Evolutionary conservation across 1,140 invertebrate genomes (phyloP), one percentile per base, ranked within the genome.

Genomic region (Apis cerana): DNA sequence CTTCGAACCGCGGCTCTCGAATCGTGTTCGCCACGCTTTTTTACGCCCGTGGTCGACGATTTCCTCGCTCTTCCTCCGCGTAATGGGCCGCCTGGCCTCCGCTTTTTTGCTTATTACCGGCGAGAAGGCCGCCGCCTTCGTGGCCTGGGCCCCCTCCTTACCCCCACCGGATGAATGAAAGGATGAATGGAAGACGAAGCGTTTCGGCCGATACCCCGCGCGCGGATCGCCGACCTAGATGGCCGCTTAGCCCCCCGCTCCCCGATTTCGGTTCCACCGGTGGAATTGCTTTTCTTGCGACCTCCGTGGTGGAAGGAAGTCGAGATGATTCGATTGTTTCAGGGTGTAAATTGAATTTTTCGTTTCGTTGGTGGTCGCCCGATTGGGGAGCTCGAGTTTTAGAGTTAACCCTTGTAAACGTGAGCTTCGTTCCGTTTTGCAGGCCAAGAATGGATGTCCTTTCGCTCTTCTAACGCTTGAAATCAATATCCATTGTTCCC

Each of bases 1-100:
- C 90, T 89, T 90, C 89, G 85, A 82, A 23, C 89, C 85, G 83
- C 48, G 82, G 33, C 33, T 43, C 56, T 91, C 61, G 82, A 91
- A 92, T 92, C 89, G 90, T 83, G 87, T 92, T 90, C 89, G 91
- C 89, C 88, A 91, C 91, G 91, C 91, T 93, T 93, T 27, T 93
- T 93, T 93, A 91, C 90, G 86, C 81, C 85, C 84, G 78, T 81
- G 88, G 90, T 89, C 78, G 91, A 92, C 91, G 88, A 91, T 92
- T 91, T 87, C 90, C 91, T 91, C 86, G 89, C 87, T 85, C 89
- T 88, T 91, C 88, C 33, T 86, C 89, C 86, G 88, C 91, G 89
- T 92, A 92, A 93, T 93, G 86, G 88, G 71, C 85, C 87, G 81
- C 80, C 89, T 85, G 87, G 85, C 23, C 64, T 83, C 76, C 88